phyloP scores from a whole-genome alignment of 2,797 vertebrate genomes.

The Sebastes taczanowskii region DNA sequence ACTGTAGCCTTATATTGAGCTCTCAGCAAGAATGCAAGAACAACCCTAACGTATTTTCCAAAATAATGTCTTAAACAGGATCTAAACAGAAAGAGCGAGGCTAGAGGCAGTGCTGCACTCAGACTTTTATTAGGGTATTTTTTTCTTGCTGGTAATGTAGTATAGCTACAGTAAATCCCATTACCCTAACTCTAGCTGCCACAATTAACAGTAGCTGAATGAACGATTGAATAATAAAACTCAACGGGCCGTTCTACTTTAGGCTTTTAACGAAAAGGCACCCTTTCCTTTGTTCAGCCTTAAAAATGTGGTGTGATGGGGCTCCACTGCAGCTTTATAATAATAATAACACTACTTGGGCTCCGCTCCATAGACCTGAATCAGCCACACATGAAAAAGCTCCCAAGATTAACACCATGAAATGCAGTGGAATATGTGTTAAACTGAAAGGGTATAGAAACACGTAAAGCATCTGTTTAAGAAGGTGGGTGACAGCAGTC shows the following conservation, averaged over 20 bases:
- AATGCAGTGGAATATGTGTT: constrained; percentile 3
- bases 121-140: neutral
- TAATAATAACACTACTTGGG: neutral
- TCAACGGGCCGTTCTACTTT: neutral
- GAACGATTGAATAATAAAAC: neutral
- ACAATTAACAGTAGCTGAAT: neutral
- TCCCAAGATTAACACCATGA: neutral
- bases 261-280: neutral
- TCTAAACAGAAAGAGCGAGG: neutral
- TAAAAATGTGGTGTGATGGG: neutral
- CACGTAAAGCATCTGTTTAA: neutral
- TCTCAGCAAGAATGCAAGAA: neutral
- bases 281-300: neutral
- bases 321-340: neutral
- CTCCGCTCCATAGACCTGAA: neutral
- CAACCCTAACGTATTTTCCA: neutral
- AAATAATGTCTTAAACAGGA: neutral
- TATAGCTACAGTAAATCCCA: neutral
- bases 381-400: neutral
- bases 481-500: constrained; percentile 1
- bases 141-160: neutral
- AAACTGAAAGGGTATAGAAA: neutral
- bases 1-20: neutral
- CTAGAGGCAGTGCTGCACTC: neutral
- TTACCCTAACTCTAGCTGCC: neutral